phyloP scores from a whole-genome alignment of 1,140 invertebrate genomes.

The Archivesica marissinica region DNA sequence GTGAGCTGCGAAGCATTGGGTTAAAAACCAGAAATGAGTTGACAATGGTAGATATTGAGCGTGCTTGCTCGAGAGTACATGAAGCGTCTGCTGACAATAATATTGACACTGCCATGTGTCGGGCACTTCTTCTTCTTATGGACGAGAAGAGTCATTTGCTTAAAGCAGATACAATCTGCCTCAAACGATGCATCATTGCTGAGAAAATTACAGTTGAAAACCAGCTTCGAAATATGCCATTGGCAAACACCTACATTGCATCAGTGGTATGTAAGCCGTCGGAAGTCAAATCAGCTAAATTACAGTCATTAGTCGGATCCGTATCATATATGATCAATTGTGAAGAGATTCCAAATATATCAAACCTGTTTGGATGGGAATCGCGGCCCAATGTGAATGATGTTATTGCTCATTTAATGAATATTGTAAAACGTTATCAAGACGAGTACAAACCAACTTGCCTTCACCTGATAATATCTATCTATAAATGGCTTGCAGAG shows the following conservation, averaged over 20 bases:
- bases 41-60: neutral
- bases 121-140: neutral
- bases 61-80: neutral
- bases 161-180: neutral
- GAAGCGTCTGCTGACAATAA: neutral
- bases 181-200: neutral
- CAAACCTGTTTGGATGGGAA: neutral
- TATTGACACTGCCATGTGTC: neutral
- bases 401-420: constrained; percentile 6
- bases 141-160: neutral
- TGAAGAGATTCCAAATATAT: neutral
- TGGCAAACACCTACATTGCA: neutral
- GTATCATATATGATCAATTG: neutral
- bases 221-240: neutral
- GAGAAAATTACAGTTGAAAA: neutral
- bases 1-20: neutral
- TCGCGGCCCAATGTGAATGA: neutral
- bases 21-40: neutral
- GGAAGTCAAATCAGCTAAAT: neutral
- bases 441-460: neutral
- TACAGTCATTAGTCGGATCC: neutral
- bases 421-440: neutral
- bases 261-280: neutral
- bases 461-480: neutral
- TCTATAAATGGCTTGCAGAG: constrained; percentile 8